These are phyloP conservation scores for Triplophysa dalaica DNA, from an alignment of 2,113 vertebrate genomes.

Conservation along the genomic window DNA sequence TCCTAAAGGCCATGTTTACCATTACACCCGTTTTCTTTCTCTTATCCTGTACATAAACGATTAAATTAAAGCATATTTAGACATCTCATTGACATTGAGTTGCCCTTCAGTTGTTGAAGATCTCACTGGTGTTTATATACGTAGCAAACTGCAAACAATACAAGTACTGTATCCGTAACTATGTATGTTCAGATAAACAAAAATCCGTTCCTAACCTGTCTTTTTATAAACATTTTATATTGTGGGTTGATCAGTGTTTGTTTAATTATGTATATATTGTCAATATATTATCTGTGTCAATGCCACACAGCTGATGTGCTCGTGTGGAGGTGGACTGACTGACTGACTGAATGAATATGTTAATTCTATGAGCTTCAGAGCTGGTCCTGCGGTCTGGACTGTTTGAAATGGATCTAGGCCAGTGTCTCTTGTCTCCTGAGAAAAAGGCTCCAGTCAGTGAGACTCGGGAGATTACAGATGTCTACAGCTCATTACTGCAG, in stretches of 20 bases:
- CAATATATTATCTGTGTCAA: too few relatives aligned
- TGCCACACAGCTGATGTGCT: background rate
- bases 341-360: conserved; percentile 53
- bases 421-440: conserved; percentile 54
- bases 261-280: too few relatives aligned
- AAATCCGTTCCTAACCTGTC: too few relatives aligned
- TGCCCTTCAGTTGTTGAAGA: background rate
- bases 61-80: background rate
- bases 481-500: conserved; percentile 8
- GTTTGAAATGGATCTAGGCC: conserved; percentile 74
- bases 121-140: too few relatives aligned
- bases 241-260: too few relatives aligned
- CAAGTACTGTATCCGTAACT: too few relatives aligned
- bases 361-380: conserved; percentile 54
- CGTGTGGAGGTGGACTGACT: background rate
- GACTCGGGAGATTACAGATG: conserved; percentile 65
- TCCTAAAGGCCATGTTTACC: conserved; percentile 38
- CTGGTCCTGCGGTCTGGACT: conserved; percentile 54
- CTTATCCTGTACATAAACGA: background rate
- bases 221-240: too few relatives aligned
- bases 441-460: conserved; percentile 48
- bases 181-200: too few relatives aligned
- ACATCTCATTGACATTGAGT: background rate
- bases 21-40: conserved; percentile 17
- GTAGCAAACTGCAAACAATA: too few relatives aligned